These are phyloP conservation scores for Melolontha melolontha DNA, from an alignment of 2,888 invertebrate genomes.

Conservation along the genomic window DNA sequence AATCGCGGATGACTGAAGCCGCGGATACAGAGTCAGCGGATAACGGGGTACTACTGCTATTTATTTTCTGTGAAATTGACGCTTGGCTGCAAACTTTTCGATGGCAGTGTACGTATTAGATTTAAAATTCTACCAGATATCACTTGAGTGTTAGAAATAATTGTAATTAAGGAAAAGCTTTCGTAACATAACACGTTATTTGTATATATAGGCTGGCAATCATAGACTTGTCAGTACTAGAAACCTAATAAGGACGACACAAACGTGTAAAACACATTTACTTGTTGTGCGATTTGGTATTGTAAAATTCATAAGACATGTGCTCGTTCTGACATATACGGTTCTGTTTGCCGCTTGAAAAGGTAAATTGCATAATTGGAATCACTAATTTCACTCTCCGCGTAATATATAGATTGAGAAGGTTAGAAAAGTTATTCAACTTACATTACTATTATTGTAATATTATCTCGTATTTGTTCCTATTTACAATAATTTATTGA, in stretches of 20 bases:
- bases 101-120: no score
- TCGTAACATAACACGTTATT: background rate
- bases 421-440: conserved; percentile 27
- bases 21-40: no score
- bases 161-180: background rate
- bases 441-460: conserved; percentile 1
- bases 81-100: no score
- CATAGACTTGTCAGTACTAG: conserved; percentile 8
- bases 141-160: no score
- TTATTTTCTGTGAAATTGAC: no score
- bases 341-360: conserved; percentile 22
- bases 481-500: no score
- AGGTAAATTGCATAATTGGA: conserved; percentile 33
- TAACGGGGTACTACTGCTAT: no score
- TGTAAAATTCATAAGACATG: conserved; percentile 10
- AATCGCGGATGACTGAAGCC: no score
- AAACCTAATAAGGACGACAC: conserved; percentile 31
- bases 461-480: background rate
- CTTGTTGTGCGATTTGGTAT: conserved; percentile 16
- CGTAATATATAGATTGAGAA: conserved; percentile 8
- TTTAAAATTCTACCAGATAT: no score
- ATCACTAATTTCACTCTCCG: conserved; percentile 5
- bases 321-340: conserved; percentile 6
- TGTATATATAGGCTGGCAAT: background rate
- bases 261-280: conserved; percentile 9